Conservation (phyloP, 2,797 vertebrate species). For the Nannoperca australis region DNA sequence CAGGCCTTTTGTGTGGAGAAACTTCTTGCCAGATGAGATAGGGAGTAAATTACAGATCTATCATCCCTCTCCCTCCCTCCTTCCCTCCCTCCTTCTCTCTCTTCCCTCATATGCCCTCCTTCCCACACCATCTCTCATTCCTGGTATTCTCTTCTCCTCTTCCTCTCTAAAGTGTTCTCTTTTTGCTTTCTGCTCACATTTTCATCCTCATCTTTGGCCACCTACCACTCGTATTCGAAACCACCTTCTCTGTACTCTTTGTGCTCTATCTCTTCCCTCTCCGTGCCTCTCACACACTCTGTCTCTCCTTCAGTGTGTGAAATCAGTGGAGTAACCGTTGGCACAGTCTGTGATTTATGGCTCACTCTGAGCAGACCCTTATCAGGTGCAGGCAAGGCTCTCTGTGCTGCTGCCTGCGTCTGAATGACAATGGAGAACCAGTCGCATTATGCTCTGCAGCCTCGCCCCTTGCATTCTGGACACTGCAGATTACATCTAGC, state of each 20-base stretch:
- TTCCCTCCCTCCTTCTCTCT: slow-evolving; percentile 11
- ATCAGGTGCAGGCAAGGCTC: slow-evolving; percentile 93
- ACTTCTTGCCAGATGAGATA: slow-evolving; percentile 92
- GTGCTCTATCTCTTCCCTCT: slow-evolving; percentile 45
- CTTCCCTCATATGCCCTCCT: slow-evolving; percentile 23
- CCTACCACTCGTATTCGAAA: slow-evolving; percentile 38
- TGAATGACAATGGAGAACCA: slow-evolving; percentile 98
- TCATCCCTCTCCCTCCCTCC: slow-evolving; percentile 68
- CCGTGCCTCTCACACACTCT: slow-evolving; percentile 56
- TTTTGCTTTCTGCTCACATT: slow-evolving; percentile 47
- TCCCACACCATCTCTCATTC: slow-evolving; percentile 38
- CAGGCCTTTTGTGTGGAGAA: slow-evolving; percentile 91
- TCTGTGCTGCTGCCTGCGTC: slow-evolving; percentile 92
- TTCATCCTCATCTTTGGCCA: slow-evolving; percentile 44
- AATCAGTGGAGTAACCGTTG: slow-evolving; percentile 89
- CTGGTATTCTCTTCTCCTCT: slow-evolving; percentile 24
- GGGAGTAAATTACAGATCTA: slow-evolving; percentile 92
- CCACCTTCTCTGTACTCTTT: slow-evolving; percentile 47
- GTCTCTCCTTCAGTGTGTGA: slow-evolving; percentile 81
- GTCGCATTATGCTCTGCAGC: slow-evolving; percentile 93
- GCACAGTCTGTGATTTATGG: slow-evolving; percentile 93
- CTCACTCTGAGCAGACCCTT: slow-evolving; percentile 93
- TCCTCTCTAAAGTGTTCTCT: slow-evolving; percentile 14
- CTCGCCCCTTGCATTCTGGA: slow-evolving; percentile 93
- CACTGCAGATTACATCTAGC: slow-evolving; percentile 97